Evolutionary conservation across 2,113 vertebrate species (phyloP).

Genomic region (Aphyosemion australe): DNA sequence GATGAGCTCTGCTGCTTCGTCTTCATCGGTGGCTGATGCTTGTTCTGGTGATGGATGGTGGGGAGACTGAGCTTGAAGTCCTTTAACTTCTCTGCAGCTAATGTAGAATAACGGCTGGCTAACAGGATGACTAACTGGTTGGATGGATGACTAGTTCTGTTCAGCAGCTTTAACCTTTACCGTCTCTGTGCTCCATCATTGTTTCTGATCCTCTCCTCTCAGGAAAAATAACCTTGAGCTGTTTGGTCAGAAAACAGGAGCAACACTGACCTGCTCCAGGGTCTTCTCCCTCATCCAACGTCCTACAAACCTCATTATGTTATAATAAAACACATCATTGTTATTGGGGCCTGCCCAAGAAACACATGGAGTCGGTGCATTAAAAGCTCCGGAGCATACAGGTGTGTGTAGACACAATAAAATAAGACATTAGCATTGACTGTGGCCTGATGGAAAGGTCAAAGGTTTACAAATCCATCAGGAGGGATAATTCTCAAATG

Average conservation of each 20-base stretch:
- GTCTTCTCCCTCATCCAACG: no score
- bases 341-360: no score
- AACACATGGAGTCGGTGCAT: no score
- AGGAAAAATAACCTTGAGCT: neutral
- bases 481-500: no score
- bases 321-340: no score
- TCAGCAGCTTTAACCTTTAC: neutral
- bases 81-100: slow-evolving; percentile 30
- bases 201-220: neutral
- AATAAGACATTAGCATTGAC: no score
- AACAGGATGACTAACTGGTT: slow-evolving; percentile 17
- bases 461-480: neutral
- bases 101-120: slow-evolving; percentile 15
- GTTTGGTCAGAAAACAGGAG: neutral
- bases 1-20: slow-evolving; percentile 51
- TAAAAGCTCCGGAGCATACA: no score
- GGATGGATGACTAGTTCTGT: slow-evolving; percentile 21
- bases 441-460: neutral
- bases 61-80: slow-evolving; percentile 43
- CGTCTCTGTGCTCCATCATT: neutral
- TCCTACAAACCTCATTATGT: no score
- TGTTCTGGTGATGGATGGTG: slow-evolving; percentile 61
- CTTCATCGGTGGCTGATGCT: slow-evolving; percentile 53
- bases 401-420: no score
- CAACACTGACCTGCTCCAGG: neutral